A percentile compares a stretch with the other conserved stretches of the same genome.
phyloP scores from a whole-genome alignment of 2,888 invertebrate species.

The Lamellibrachia satsuma region DNA sequence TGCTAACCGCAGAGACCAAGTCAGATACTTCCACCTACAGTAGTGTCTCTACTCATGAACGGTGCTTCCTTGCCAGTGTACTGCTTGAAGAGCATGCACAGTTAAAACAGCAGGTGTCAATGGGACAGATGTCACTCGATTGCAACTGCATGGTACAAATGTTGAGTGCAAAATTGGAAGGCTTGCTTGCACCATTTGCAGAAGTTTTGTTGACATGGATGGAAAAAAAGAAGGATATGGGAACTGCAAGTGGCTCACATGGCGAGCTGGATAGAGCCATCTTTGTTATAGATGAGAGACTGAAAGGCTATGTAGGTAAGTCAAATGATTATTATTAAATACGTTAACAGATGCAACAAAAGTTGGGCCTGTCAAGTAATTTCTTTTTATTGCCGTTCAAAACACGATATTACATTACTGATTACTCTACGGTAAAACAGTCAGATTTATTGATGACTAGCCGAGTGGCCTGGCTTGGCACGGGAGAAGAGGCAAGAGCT shows the following conservation, averaged over 20 bases:
- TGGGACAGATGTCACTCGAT: neutral
- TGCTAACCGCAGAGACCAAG: neutral
- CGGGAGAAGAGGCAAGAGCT: too few relatives aligned
- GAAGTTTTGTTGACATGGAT: neutral
- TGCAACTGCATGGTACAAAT: neutral
- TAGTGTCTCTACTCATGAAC: neutral
- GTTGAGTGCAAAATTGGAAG: constrained; percentile 13
- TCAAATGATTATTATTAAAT: neutral
- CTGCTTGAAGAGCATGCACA: neutral
- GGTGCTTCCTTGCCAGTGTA: neutral
- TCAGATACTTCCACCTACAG: neutral
- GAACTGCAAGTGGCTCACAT: neutral
- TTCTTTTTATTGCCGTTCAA: neutral
- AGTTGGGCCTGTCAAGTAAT: neutral
- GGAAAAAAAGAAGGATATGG: constrained; percentile 10
- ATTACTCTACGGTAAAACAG: neutral
- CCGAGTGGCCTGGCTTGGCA: too few relatives aligned
- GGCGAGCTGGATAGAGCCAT: neutral
- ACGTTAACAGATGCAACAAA: neutral
- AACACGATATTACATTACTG: neutral
- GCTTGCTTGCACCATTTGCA: neutral
- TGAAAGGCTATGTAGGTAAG: neutral
- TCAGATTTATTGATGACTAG: neutral
- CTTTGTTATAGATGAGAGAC: neutral
- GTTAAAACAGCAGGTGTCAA: neutral